Base-by-base conservation (phyloP, 1,140 invertebrate species). In the Ostrea edulis region DNA sequence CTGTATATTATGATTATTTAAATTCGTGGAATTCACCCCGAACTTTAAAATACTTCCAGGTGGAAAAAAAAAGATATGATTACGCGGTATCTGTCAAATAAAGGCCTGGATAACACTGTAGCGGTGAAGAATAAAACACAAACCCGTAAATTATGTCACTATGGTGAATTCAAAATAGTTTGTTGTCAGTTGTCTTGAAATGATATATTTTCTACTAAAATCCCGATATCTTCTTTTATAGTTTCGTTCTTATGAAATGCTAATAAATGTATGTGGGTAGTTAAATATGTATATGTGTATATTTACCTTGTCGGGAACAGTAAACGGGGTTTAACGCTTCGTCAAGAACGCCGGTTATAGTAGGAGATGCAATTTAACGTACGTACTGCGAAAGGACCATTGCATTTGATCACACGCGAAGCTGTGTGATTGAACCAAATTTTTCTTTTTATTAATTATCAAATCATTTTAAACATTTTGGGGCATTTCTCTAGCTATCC, bases 11-110 rank as follows among this genome's bases (percentile, higher is more conserved):
- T 20, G 55, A 9, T 44, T 44, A 44, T 44, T 44, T 44, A 20
- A 14, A 77, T 3, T 11, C 25, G 68, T 77, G 68, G 68, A 77
- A 77, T 35, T 77, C 29, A 35, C 22, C 22, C 35, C 14, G 9
- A 29, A 9, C 68, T 77, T 25, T 71, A 25, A 62, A 77, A 77
- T 77, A 77, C 68, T 77, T 77, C 68, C 68, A 77, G 22, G 68
- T 77, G 14, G 68, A 14, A 77, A 29, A 35, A 25, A 77, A 77
- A 77, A 25, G 9, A 29, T 29, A 29, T 29, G 22, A 44, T 44
- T 77, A 77, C 68, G 17, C 68, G 68, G 25, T 35, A 77, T 77
- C 68, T 77, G 68, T 77, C 68, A 77, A 77, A 77, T 77, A 25
- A 35, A 14, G 14, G 7, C 35, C 9, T 29, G 14, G n/a, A 44